Base-by-base conservation (phyloP, 2,888 invertebrate genomes). In the Machimus atricapillus region DNA sequence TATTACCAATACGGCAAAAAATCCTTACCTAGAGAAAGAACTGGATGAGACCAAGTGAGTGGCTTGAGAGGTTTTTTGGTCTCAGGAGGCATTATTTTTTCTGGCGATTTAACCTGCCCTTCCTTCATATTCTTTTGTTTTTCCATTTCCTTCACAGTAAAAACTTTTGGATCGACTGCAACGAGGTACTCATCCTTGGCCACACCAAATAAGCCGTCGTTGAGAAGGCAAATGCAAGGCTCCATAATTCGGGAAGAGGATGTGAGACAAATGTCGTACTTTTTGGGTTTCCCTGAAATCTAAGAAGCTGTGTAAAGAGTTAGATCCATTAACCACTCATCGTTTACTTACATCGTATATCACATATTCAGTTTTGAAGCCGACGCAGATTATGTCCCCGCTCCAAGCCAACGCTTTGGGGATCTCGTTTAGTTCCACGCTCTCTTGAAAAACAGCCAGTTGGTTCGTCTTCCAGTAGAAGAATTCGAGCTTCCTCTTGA, bases 121-220 rank as follows among this genome's bases (percentile, higher is more conserved):
- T 73, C 73, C 12, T 66, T 27, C 9, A 23, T 37, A 78, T 85
- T 85, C 7, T 66, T 19, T 23, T 87, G 83, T 27, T 52, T 37
- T 46, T 85, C 77, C 4, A 46, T 19, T 34, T 87, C 87, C 40
- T 78, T 46, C 79, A 90, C 87, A n/a, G 79, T 88, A 87, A 90
- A 91, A 31, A 96, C 95, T 73, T 94, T 94, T 31, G 96, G 95
- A 91, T 98, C 96, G 87, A 98, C 96, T 4, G 98, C 94, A 88
- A 98, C 96, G 0, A 98, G 96, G 90, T 96, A 97, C 77, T 96
- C 96, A 91, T 99, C 98, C 90, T 97, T 95, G 0, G 97, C 97
- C 43, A 99, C 94, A 7, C 97, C 96, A 91, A 98, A 96, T 31
- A 95, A 94, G 85, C 94, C 95, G 88, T 96, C 95, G 0, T 96